These are phyloP conservation scores for Athalia rosae DNA, from an alignment of 2,888 invertebrate species.

Conservation along the genomic window DNA sequence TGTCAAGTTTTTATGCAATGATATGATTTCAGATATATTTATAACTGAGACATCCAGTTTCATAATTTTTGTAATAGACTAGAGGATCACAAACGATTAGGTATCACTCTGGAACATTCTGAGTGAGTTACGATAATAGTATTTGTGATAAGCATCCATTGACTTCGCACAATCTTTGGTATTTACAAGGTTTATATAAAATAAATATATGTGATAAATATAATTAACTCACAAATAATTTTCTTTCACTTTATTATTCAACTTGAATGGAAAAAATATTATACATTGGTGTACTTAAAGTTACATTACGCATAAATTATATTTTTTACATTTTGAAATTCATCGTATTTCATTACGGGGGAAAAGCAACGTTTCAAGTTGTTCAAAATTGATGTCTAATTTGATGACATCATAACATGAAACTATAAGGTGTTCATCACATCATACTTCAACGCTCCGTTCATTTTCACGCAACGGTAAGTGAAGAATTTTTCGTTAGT, in stretches of 20 bases:
- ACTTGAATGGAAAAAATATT: conserved; percentile 21
- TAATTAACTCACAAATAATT: conserved; percentile 32
- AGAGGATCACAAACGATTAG: conserved; percentile 3
- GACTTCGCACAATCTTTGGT: conserved; percentile 43
- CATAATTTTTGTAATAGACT: neutral
- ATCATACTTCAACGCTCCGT: neutral
- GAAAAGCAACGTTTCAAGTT: too few species aligned
- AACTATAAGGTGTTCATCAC: neutral
- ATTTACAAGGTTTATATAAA: conserved; percentile 42
- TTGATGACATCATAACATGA: neutral
- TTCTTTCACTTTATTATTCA: conserved; percentile 14
- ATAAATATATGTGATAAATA: conserved; percentile 43
- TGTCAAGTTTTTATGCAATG: conserved; percentile 34
- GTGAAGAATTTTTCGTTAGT: too few species aligned
- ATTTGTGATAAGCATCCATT: conserved; percentile 45
- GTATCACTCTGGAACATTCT: conserved; percentile 16
- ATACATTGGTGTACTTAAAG: neutral
- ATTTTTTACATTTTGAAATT: too few species aligned
- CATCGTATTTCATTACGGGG: too few species aligned
- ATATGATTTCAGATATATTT: conserved; percentile 31
- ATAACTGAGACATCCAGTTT: neutral
- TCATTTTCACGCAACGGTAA: too few species aligned
- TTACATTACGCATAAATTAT: neutral
- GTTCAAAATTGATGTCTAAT: neutral
- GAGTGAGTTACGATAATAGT: conserved; percentile 26